Evolutionary conservation across 1,140 invertebrate genomes (phyloP).

Genomic region (Adelges cooleyi): DNA sequence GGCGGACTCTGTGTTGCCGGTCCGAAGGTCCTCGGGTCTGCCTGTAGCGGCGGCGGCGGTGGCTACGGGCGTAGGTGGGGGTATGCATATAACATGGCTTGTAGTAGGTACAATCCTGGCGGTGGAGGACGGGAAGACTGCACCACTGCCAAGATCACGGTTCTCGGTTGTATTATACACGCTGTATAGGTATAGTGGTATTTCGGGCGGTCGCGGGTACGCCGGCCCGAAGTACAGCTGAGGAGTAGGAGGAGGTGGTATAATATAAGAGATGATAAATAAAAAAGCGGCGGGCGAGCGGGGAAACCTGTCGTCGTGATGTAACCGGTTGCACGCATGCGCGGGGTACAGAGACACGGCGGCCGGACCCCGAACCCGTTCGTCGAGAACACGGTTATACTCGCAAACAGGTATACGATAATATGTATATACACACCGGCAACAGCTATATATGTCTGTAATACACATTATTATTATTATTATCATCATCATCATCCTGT

Average conservation of each 20-base stretch:
- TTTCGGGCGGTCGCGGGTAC: background rate
- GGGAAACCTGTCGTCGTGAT: conserved; percentile 14
- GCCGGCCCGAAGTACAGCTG: no score
- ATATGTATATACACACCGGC: background rate
- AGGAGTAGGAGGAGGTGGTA: background rate
- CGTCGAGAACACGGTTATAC: conserved; percentile 11
- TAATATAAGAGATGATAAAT: no score
- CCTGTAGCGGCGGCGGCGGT: background rate
- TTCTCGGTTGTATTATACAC: no score
- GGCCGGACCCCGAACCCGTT: background rate
- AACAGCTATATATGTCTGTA: no score
- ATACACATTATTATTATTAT: background rate
- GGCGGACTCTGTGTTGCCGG: background rate
- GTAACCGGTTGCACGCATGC: conserved; percentile 17
- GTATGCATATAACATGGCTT: no score
- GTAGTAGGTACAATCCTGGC: background rate
- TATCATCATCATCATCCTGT: background rate
- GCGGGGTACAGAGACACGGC: no score
- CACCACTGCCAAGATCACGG: conserved; percentile 16
- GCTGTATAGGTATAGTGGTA: no score
- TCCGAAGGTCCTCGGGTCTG: background rate
- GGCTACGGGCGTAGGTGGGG: background rate
- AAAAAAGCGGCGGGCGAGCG: background rate
- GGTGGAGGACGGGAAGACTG: background rate
- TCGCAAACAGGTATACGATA: background rate